These are phyloP conservation scores for Melitaea athalia DNA, from an alignment of 2,888 invertebrate species.

Conservation along the genomic window DNA sequence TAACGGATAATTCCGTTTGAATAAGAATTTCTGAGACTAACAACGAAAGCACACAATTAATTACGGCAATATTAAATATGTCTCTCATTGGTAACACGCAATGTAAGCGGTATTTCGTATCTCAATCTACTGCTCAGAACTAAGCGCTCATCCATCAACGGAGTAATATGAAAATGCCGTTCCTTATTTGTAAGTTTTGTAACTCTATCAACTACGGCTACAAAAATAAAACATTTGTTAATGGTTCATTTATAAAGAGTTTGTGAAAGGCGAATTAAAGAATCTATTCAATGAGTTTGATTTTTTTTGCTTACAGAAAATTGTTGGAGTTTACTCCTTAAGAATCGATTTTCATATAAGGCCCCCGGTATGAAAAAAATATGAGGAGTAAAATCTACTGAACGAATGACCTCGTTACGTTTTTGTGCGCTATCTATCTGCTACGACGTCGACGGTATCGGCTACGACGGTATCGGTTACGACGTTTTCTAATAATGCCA, in stretches of 20 bases:
- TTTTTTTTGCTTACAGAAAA: conserved; percentile 2
- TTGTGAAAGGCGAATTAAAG: conserved; percentile 14
- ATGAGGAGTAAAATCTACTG: too few species aligned
- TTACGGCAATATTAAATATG: conserved; percentile 31
- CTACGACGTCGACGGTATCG: too few species aligned
- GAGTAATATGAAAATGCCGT: conserved; percentile 20
- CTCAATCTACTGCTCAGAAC: conserved; percentile 24
- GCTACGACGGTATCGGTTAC: too few species aligned
- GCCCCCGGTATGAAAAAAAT: too few species aligned
- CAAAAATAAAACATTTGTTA: neutral
- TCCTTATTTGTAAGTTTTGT: neutral
- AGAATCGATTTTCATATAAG: too few species aligned
- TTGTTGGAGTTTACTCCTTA: too few species aligned
- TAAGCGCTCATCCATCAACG: conserved; percentile 25
- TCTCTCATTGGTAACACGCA: conserved; percentile 16
- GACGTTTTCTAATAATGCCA: too few species aligned
- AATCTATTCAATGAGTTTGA: conserved; percentile 9
- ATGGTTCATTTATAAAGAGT: neutral
- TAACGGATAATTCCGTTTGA: conserved; percentile 27
- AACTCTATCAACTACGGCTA: neutral
- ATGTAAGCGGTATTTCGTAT: conserved; percentile 25
- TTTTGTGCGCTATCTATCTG: too few species aligned
- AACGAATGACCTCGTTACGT: too few species aligned
- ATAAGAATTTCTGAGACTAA: conserved; percentile 22
- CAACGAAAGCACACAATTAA: conserved; percentile 29